Conservation (phyloP, 2,113 vertebrate genomes). For the Rhea pennata region DNA sequence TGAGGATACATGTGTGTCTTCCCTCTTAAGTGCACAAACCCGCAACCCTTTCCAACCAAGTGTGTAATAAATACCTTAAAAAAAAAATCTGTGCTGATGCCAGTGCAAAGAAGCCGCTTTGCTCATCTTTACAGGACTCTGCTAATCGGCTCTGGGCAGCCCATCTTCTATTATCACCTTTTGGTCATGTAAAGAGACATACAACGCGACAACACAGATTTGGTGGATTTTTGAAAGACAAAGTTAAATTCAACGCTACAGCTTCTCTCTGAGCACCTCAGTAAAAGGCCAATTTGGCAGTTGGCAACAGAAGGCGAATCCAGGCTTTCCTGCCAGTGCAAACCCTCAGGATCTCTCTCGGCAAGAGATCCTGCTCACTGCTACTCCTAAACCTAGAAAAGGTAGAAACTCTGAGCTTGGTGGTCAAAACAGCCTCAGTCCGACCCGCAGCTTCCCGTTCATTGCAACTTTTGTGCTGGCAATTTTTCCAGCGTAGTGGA, state of each 20-base stretch:
- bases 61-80: not conserved
- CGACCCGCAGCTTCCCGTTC: not conserved
- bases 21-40: not conserved
- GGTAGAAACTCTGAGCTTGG: not conserved
- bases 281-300: not conserved
- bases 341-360: not conserved
- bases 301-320: not conserved
- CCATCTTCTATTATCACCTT: not conserved
- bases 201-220: not conserved
- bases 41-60: not conserved
- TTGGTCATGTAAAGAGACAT: not conserved
- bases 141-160: not conserved
- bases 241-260: not conserved
- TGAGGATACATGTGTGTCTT: rapidly evolving
- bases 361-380: not conserved
- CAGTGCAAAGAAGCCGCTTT: not conserved
- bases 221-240: not conserved
- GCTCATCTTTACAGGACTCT: not conserved
- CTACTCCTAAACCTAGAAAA: not conserved
- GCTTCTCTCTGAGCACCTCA: not conserved
- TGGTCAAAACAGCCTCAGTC: not conserved
- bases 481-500: rapidly evolving
- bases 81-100: not conserved
- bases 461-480: not conserved
- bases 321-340: not conserved